phyloP scores from a whole-genome alignment of 2,797 vertebrate genomes.

The Tauraco hartlaubi region DNA sequence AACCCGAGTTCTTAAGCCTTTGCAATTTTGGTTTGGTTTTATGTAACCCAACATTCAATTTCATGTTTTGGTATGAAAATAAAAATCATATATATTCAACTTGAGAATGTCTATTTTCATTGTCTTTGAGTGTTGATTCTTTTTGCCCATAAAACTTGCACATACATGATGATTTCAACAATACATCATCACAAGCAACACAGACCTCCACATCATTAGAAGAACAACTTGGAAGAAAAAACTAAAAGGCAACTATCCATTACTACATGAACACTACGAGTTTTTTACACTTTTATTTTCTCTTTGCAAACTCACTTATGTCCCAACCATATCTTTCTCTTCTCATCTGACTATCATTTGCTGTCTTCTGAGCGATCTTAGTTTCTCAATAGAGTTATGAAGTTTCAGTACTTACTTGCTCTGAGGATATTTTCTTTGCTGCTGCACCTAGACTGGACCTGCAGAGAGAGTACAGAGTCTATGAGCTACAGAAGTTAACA shows the following conservation, averaged over 20 bases:
- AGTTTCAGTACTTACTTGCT: constrained; percentile 91
- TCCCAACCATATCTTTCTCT: not conserved
- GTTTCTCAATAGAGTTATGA: not conserved
- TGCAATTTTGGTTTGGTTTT: not conserved
- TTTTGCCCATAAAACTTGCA: not conserved
- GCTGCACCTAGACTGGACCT: constrained; percentile 99
- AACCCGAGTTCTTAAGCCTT: not conserved
- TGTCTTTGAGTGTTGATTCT: not conserved
- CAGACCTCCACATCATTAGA: not conserved
- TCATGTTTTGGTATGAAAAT: not conserved
- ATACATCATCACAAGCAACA: not conserved
- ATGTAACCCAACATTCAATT: not conserved
- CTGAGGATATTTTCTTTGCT: constrained; percentile 99
- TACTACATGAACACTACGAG: not conserved
- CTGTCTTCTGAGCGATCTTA: not conserved
- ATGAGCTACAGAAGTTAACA: constrained; percentile 75
- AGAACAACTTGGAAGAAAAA: not conserved
- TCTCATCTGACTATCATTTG: not conserved
- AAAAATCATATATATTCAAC: not conserved
- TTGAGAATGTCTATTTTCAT: not conserved
- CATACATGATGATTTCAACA: not conserved
- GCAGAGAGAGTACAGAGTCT: constrained; percentile 80
- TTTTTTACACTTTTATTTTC: not conserved
- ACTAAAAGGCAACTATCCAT: not conserved
- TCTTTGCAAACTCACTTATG: not conserved